Evolutionary conservation across 2,113 vertebrate species (phyloP), one percentile per base, ranked within the genome.

Genomic region (Poeciliopsis prolifica): DNA sequence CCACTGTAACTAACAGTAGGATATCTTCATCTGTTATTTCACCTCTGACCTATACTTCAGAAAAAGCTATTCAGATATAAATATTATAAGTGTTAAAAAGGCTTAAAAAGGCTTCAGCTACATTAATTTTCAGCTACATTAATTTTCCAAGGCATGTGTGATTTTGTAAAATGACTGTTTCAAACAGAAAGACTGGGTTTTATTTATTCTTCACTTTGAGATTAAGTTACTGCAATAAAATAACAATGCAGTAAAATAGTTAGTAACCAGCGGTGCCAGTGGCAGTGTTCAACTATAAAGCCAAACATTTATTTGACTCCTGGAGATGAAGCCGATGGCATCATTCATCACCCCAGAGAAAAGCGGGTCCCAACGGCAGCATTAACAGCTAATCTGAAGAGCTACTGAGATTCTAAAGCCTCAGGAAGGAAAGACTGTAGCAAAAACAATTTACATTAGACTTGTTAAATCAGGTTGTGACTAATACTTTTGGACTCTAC

Each of bases 311-410:
- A 15, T 78, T 86, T 86, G 69, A 78, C 65, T 83, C 61, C 72
- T 74, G 85, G 76, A 79, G 68, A 65, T 42, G 61, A 77, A 81
- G 75, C 81, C 75, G 76, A 74, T 86, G 89, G 81, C 72, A 80
- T 85, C 76, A 70, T 90, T 85, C 71, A 79, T 85, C 86, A 77
- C 87, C 78, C 67, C 60, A 5, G 84, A 81, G 74, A 66, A 72
- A 75, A 72, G 74, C 68, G 37, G 54, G 67, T 72, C 77, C 77
- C 68, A 72, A 68, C 37, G 67, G 72, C 61, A 79, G 78, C 81
- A 84, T 82, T 73, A 75, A 80, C 79, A 86, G 77, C 44, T 7
- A 79, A 86, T 69, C 79, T 85, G 65, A 74, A 79, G 81, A 86
- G 74, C 70, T 60, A 70, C 73, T 87, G 30, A 40, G 51, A 76